Base-by-base conservation (phyloP, 2,113 vertebrate species). In the Rhadina sibilatrix region DNA sequence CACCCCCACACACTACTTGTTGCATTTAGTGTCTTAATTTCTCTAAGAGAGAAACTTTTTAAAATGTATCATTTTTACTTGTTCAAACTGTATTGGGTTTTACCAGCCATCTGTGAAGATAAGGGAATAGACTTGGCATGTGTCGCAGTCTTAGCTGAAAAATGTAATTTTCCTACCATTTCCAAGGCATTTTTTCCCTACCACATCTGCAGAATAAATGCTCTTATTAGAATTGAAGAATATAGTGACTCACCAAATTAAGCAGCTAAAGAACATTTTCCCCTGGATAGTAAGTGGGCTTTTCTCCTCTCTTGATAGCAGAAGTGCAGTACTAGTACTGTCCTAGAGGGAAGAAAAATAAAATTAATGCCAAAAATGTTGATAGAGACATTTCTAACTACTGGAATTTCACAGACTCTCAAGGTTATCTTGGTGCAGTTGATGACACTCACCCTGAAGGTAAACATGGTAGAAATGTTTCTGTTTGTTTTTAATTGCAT, bases 81-180 rank as follows among this genome's bases (percentile, higher is more conserved):
- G 27, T 76, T 92, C 46, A 72, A 57, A 69, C 69, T 78, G 18
- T 44, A 47, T 47, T 83, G 75, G 77, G 31, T 74, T 88, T 93
- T 96, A 76, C 70, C 50, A 89, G 60, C 92, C 86, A 96, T 96
- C 96, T 94, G 93, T 93, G 91, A 90, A 68, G 72, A 86, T 75
- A 85, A 91, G 93, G 83, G 79, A 93, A 25, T 86, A 94, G 70
- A 68, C 66, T 95, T 92, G 89, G 80, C 84, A 64, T 59, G 52
- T 91, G 82, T 92, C 0, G 0, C 81, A 87, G 1, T 90, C 74
- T 57, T 76, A 72, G 87, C 59, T 90, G 87, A 77, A 91, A 96
- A 96, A 83, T 47, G 53, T 69, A 66, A 84, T 96, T 95, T 89
- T 65, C 59, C 53, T 50, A 38, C 94, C 10, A 72, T 61, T 95